These are phyloP conservation scores for Smithornis capensis DNA, from an alignment of 2,113 vertebrate genomes.

Conservation along the genomic window DNA sequence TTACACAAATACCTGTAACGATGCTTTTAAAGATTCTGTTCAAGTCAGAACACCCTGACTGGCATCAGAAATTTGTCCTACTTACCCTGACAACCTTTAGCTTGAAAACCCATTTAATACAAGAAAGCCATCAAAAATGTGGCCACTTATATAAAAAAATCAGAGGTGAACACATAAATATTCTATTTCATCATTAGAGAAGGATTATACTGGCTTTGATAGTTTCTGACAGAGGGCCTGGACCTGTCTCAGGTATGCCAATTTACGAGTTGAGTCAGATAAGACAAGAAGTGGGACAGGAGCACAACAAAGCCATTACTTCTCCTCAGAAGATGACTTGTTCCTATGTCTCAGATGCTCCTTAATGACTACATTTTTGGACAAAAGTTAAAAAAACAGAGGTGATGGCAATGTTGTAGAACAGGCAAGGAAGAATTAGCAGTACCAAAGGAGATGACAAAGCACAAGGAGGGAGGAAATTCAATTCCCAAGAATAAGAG, in stretches of 20 bases:
- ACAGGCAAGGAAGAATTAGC: not conserved
- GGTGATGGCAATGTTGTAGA: not conserved
- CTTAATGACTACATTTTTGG: not conserved
- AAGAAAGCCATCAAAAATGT: not conserved
- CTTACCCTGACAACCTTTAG: not conserved
- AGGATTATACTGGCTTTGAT: not conserved
- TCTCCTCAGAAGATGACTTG: not conserved
- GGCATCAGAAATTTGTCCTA: constrained; percentile 5
- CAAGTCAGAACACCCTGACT: not conserved
- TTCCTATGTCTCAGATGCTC: not conserved
- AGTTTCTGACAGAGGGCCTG: not conserved
- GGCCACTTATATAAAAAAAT: not conserved
- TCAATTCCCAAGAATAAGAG: not conserved
- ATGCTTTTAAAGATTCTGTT: not conserved
- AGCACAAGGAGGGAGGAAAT: not conserved
- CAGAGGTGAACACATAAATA: constrained; percentile 17
- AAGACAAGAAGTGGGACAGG: not conserved
- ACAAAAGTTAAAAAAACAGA: not conserved
- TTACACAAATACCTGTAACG: not conserved
- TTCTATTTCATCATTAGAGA: not conserved
- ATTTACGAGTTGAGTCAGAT: not conserved
- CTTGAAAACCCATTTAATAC: constrained; percentile 11
- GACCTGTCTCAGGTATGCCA: not conserved
- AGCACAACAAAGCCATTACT: not conserved
- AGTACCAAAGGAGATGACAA: not conserved